phyloP scores from a whole-genome alignment of 1,140 invertebrate genomes.

The Mactra quadrangularis region DNA sequence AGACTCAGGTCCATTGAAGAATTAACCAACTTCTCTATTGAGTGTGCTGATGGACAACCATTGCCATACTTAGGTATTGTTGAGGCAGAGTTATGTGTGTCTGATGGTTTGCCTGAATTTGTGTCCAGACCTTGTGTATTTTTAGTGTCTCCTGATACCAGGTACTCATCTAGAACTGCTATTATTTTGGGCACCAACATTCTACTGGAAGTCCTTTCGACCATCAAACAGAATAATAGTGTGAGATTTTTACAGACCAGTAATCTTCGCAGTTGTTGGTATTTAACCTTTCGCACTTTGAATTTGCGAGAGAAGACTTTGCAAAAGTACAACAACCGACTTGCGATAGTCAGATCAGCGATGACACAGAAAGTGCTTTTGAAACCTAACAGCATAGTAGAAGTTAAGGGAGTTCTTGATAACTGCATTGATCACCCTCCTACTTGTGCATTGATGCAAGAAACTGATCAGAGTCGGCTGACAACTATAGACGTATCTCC shows the following conservation, averaged over 20 bases:
- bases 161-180: constrained; percentile 3
- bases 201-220: background rate
- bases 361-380: no score
- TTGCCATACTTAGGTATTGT: constrained; percentile 21
- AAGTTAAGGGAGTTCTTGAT: no score
- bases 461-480: no score
- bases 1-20: background rate
- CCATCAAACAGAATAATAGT: background rate
- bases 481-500: no score
- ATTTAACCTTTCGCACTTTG: constrained; percentile 12
- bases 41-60: constrained; percentile 25
- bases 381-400: no score
- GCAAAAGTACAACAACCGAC: background rate
- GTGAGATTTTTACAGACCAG: background rate
- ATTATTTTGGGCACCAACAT: constrained; percentile 35
- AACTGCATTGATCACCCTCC: no score
- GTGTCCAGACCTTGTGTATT: background rate
- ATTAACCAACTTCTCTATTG: background rate
- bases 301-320: constrained; percentile 9
- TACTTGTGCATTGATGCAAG: no score
- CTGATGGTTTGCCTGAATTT: background rate
- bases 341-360: constrained; percentile 9
- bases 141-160: constrained; percentile 31
- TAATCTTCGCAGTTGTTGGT: constrained; percentile 5
- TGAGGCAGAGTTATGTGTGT: background rate